A percentile compares a stretch with the other conserved stretches of the same genome.
These are phyloP conservation scores for Dicyrtoma fusca DNA, from an alignment of 2,888 invertebrate species.

Conservation along the genomic window DNA sequence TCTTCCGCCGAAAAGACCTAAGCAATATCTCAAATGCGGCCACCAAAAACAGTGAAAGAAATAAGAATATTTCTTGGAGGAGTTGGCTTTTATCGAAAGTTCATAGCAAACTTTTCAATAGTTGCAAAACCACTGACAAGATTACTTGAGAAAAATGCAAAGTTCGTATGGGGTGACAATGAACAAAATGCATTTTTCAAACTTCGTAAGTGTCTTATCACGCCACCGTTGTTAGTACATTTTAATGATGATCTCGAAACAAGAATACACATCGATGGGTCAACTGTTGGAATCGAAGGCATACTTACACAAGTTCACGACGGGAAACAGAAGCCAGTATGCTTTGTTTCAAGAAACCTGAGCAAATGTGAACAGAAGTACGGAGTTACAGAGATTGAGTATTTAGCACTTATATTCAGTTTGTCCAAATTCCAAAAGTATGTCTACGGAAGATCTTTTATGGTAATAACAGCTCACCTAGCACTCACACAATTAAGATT, in stretches of 20 bases:
- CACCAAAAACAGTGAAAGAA: constrained; percentile 30
- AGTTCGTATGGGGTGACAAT: not conserved
- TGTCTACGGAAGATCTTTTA: constrained; percentile 58
- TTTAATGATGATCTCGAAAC: not conserved
- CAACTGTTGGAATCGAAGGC: constrained; percentile 3
- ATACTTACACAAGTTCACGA: constrained; percentile 3
- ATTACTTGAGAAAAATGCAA: constrained; percentile 15
- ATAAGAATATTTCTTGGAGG: constrained; percentile 42
- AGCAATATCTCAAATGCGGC: constrained; percentile 30
- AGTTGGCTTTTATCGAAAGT: constrained; percentile 39
- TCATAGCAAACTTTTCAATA: constrained; percentile 28
- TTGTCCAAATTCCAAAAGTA: constrained; percentile 59
- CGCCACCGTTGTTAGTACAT: constrained; percentile 8
- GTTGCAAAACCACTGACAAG: constrained; percentile 8
- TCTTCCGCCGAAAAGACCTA: constrained; percentile 38
- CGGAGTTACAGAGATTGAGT: constrained; percentile 59
- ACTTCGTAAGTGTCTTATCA: too few species aligned
- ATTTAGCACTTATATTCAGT: constrained; percentile 58
- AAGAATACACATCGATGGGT: constrained; percentile 22
- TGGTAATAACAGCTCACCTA: constrained; percentile 59
- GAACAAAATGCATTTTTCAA: constrained; percentile 19
- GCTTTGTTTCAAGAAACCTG: constrained; percentile 58
- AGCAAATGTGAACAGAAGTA: constrained; percentile 58
- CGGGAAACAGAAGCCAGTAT: constrained; percentile 54
- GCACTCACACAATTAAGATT: constrained; percentile 48